These are phyloP conservation scores for Pseudolaguvia tuberculata DNA, from an alignment of 2,113 vertebrate species.

Conservation along the genomic window DNA sequence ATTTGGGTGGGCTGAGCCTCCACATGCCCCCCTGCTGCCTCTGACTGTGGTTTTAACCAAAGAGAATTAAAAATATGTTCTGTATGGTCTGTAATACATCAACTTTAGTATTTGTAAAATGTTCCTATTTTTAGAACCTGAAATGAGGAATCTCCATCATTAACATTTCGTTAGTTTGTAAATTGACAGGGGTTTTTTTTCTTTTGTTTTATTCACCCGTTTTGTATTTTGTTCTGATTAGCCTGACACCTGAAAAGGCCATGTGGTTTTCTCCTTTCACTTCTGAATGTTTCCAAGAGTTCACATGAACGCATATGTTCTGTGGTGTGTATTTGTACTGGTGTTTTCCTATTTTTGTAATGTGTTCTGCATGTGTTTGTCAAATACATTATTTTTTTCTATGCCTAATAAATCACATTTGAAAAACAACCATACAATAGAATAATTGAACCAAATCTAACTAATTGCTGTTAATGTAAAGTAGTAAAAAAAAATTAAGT, in stretches of 20 bases:
- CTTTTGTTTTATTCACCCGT: background rate
- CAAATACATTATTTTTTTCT: too few relatives aligned
- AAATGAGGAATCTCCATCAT: background rate
- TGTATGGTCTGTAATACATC: conserved; percentile 5
- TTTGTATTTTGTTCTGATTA: conserved; percentile 5
- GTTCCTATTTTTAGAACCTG: background rate
- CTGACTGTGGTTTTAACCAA: conserved; percentile 8
- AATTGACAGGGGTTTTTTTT: background rate
- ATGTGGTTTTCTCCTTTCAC: background rate
- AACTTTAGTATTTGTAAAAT: conserved; percentile 15
- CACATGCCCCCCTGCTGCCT: too few relatives aligned
- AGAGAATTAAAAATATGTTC: conserved; percentile 21
- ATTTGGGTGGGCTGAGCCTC: too few relatives aligned
- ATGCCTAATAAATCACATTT: too few relatives aligned
- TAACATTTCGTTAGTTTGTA: background rate
- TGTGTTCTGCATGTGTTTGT: background rate
- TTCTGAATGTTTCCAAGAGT: conserved; percentile 45
- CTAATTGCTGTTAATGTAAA: background rate
- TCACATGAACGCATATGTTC: background rate
- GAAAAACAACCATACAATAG: background rate
- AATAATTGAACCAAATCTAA: background rate
- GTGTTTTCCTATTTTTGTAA: background rate
- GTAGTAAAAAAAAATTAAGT: background rate
- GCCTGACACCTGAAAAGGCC: background rate
- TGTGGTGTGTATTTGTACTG: conserved; percentile 10